Evolutionary conservation across 2,113 vertebrate species (phyloP), one percentile per base, ranked within the genome.

Genomic region (Arvicanthis niloticus): DNA sequence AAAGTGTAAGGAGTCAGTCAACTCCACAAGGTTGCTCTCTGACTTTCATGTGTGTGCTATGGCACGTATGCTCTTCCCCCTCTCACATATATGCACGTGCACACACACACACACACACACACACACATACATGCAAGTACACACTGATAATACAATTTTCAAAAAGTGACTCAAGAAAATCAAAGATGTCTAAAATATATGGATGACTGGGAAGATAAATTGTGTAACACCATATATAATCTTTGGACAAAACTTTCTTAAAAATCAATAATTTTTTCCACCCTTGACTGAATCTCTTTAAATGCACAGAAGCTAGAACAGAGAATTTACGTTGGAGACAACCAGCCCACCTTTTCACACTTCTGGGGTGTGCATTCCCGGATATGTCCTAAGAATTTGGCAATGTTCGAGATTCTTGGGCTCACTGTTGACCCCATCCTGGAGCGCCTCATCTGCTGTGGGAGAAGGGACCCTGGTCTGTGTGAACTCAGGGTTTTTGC

Each of bases 241-340:
- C 53, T 96, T 85, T 78, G 53, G 89, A 67, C 26, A 96, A 84
- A 91, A 37, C 65, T 95, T 85, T 72, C 56, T 91, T 86, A 85
- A 95, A 96, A 96, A 88, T 72, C 3, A 26, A 15, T 96, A 78
- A 96, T 90, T 90, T 97, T 97, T 91, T 76, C 60, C 3, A 77
- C 75, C n/a, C n/a, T 92, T 17, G 31, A 48, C 76, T 76, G 53
- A 72, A 88, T 84, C n/a, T 86, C 88, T 96, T 94, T 90, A 87
- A 67, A 87, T 77, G 62, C 68, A 89, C 82, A 72, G 86, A 91
- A 90, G 89, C 24, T n/a, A 22, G 56, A 88, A 73, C 90, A 65
- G 60, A 53, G 87, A 77, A 60, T 94, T 96, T 81, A 78, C 88
- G 56, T 85, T 93, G 92, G 53, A 60, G 89, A 60, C 92, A 37